These are phyloP conservation scores for Cephus pygmeus DNA, from an alignment of 2,888 invertebrate genomes.

Conservation along the genomic window DNA sequence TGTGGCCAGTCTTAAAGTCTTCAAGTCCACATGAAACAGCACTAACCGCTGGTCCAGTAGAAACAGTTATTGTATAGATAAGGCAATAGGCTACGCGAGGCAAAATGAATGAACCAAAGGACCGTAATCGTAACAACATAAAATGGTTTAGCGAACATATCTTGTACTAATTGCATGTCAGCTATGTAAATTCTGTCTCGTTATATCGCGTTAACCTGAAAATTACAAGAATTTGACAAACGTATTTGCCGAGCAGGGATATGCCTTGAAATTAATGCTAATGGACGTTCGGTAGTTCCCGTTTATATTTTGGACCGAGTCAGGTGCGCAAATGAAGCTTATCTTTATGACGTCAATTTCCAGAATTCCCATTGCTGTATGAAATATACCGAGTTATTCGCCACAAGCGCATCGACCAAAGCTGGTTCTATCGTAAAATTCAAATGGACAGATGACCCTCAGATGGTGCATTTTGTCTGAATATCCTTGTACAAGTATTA, in stretches of 20 bases:
- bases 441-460: not conserved
- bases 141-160: not conserved
- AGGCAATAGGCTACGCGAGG: no score
- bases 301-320: not conserved
- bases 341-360: not conserved
- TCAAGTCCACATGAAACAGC: no score
- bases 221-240: not conserved
- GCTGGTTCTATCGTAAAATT: not conserved
- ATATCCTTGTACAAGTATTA: not conserved
- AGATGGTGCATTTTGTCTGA: not conserved
- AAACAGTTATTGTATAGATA: no score
- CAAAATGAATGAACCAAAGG: no score
- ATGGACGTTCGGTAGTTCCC: not conserved
- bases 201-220: not conserved
- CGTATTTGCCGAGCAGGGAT: not conserved
- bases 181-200: not conserved
- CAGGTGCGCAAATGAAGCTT: not conserved
- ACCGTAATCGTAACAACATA: no score
- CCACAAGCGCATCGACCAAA: not conserved
- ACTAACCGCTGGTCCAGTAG: no score
- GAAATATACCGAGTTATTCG: not conserved
- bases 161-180: not conserved
- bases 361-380: not conserved
- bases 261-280: not conserved
- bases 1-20: no score